Conservation (phyloP, 1,140 invertebrate genomes). For the Dysdera silvatica region DNA sequence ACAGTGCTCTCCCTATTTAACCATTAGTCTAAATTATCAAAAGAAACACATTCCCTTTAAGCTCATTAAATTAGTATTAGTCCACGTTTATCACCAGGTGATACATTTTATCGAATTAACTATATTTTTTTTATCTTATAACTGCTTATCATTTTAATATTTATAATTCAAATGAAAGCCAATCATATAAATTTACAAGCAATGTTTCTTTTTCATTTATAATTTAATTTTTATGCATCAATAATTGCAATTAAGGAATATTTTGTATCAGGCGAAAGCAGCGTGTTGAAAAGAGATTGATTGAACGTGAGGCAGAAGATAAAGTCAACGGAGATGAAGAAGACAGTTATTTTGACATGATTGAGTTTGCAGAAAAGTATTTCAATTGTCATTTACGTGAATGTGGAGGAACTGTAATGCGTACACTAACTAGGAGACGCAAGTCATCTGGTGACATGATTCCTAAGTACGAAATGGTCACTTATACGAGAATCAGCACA, state of each 20-base stretch:
- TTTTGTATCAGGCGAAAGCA: conserved; percentile 56
- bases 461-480: conserved; percentile 86
- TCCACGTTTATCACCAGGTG: too few species aligned
- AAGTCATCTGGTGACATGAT: conserved; percentile 51
- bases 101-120: background rate
- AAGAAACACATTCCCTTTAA: too few species aligned
- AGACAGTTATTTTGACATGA: conserved; percentile 64
- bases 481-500: conserved; percentile 72
- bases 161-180: too few species aligned
- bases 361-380: conserved; percentile 87
- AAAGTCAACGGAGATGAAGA: conserved; percentile 49
- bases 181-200: too few species aligned
- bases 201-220: too few species aligned
- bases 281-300: conserved; percentile 73
- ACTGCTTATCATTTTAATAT: background rate
- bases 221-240: too few species aligned
- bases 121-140: background rate
- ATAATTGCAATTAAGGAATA: too few species aligned
- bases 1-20: too few species aligned
- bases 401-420: conserved; percentile 76
- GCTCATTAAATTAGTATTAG: too few species aligned
- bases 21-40: too few species aligned
- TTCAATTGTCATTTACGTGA: conserved; percentile 83
- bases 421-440: conserved; percentile 64
- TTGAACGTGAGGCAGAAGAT: conserved; percentile 58